phyloP scores from a whole-genome alignment of 2,113 vertebrate species.

The Tylochromis polylepis region DNA sequence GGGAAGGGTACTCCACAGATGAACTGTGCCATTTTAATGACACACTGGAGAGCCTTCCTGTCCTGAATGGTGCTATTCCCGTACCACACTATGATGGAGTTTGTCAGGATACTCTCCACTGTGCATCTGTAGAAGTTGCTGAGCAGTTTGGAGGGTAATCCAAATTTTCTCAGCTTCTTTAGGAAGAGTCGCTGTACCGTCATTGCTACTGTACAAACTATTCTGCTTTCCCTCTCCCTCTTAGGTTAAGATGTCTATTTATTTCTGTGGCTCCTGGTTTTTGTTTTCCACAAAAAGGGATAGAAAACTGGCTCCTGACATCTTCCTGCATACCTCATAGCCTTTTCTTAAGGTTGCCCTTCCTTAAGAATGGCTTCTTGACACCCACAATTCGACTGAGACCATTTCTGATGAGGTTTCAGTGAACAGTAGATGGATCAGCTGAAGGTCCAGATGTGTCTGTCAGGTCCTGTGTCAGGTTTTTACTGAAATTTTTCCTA shows the following conservation, averaged over 20 bases:
- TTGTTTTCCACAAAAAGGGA: not conserved
- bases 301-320: not conserved
- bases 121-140: too few species aligned
- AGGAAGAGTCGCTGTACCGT: too few species aligned
- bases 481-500: not conserved
- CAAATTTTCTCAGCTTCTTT: too few species aligned
- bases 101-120: too few species aligned
- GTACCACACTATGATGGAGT: too few species aligned
- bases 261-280: not conserved
- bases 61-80: too few species aligned
- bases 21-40: too few species aligned
- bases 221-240: not conserved
- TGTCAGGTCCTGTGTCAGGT: not conserved
- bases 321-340: not conserved
- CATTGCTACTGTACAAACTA: not conserved
- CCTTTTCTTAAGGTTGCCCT: not conserved
- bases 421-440: not conserved
- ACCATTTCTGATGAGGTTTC: not conserved
- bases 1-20: too few species aligned
- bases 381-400: not conserved
- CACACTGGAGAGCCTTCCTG: too few species aligned
- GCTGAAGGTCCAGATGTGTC: not conserved
- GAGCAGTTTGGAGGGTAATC: too few species aligned
- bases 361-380: not conserved
- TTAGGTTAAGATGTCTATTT: not conserved